A percentile compares a stretch with the other conserved stretches of the same genome.
These are phyloP conservation scores for Sturmia bella DNA, from an alignment of 2,888 invertebrate species.

Conservation along the genomic window DNA sequence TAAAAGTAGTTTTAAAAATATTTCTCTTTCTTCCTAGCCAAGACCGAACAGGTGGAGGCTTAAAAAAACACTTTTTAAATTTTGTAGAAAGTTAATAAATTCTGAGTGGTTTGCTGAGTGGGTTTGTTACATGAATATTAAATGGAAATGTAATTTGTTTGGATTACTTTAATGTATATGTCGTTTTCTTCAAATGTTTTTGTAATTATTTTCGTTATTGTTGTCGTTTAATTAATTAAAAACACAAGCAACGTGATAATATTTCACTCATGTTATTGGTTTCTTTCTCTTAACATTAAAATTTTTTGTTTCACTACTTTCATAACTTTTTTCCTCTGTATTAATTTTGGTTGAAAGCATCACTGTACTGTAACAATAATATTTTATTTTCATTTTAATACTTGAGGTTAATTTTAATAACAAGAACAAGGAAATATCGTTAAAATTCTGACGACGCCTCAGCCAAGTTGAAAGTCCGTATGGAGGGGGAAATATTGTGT, in stretches of 20 bases:
- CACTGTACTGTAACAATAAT: conserved; percentile 46
- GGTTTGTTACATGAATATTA: conserved; percentile 57
- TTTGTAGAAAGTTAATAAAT: neutral
- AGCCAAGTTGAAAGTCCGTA: neutral
- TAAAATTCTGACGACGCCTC: neutral
- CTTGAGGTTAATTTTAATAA: conserved; percentile 20
- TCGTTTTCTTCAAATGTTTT: conserved; percentile 15
- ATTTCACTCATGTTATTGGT: conserved; percentile 42
- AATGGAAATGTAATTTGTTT: conserved; percentile 45
- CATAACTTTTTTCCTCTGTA: neutral
- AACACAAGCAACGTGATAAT: conserved; percentile 64
- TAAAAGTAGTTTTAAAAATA: conserved; percentile 36
- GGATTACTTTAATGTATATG: conserved; percentile 18
- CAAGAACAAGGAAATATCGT: conserved; percentile 23
- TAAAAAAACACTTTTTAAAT: neutral
- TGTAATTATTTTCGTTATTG: conserved; percentile 56
- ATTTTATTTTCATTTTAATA: conserved; percentile 58
- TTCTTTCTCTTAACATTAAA: conserved; percentile 17
- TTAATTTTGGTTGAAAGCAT: conserved; percentile 1
- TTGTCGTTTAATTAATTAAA: conserved; percentile 67
- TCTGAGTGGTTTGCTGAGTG: neutral
- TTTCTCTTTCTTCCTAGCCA: neutral
- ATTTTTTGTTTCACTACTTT: neutral
- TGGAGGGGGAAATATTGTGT: neutral
- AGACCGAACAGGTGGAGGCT: neutral